These are phyloP conservation scores for Patella caerulea DNA, from an alignment of 2,888 invertebrate species.

Conservation along the genomic window DNA sequence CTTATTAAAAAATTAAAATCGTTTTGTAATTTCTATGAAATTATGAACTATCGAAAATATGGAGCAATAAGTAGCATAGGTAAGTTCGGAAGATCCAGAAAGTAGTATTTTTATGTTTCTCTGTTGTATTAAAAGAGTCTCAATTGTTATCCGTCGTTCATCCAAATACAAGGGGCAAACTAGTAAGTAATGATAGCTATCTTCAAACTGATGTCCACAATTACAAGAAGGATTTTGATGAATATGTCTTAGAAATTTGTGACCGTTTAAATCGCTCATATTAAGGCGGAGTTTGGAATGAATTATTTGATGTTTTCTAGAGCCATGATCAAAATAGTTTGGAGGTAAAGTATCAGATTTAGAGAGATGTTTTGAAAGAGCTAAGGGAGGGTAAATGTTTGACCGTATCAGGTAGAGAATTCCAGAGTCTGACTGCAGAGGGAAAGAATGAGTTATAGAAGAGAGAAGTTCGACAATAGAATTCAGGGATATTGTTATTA, in stretches of 20 bases:
- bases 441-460: not conserved
- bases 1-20: no score
- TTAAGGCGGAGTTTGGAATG: not conserved
- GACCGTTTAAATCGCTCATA: not conserved
- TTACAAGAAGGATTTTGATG: not conserved
- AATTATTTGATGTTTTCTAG: not conserved
- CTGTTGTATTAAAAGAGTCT: no score
- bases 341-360: not conserved
- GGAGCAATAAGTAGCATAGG: no score
- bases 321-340: not conserved
- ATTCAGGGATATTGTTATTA: not conserved
- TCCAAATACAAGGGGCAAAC: no score
- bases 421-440: not conserved
- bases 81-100: no score
- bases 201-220: constrained; percentile 3
- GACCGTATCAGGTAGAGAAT: not conserved
- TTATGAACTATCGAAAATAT: no score
- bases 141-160: not conserved
- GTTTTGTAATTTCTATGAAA: no score
- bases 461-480: not conserved
- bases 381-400: not conserved
- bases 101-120: no score
- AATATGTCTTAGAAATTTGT: constrained; percentile 2
- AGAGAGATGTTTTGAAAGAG: not conserved
- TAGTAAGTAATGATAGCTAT: not conserved